Conservation (phyloP, 1,140 invertebrate genomes). For the Trypoxylus dichotomus region DNA sequence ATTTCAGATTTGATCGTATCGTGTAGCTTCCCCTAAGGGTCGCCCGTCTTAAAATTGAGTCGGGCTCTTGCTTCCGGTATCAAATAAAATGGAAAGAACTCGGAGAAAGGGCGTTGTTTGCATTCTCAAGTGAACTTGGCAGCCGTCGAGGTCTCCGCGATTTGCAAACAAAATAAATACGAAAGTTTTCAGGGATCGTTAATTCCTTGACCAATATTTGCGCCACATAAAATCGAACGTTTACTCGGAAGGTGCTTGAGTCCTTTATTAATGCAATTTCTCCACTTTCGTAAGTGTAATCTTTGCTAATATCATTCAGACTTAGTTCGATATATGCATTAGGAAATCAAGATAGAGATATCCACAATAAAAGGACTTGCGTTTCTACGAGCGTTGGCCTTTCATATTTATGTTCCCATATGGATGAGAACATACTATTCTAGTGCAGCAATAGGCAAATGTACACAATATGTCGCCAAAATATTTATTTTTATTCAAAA, state of each 20-base stretch:
- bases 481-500: too few relatives aligned
- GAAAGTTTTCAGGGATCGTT: not conserved
- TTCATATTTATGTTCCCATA: too few relatives aligned
- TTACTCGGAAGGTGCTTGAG: not conserved
- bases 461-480: too few relatives aligned
- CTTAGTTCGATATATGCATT: too few relatives aligned
- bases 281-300: not conserved
- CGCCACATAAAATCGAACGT: not conserved
- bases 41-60: conserved; percentile 2
- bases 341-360: too few relatives aligned
- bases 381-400: too few relatives aligned
- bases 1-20: conserved; percentile 24
- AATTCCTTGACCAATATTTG: conserved; percentile 13
- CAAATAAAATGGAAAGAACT: conserved; percentile 1
- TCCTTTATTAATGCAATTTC: not conserved
- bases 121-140: conserved; percentile 11
- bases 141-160: not conserved
- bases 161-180: not conserved
- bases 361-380: too few relatives aligned
- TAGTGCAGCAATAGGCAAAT: too few relatives aligned
- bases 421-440: too few relatives aligned
- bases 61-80: not conserved
- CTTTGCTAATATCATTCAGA: too few relatives aligned
- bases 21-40: not conserved
- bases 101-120: not conserved